Base-by-base conservation (phyloP, 1,140 invertebrate genomes). In the Drosophila busckii region DNA sequence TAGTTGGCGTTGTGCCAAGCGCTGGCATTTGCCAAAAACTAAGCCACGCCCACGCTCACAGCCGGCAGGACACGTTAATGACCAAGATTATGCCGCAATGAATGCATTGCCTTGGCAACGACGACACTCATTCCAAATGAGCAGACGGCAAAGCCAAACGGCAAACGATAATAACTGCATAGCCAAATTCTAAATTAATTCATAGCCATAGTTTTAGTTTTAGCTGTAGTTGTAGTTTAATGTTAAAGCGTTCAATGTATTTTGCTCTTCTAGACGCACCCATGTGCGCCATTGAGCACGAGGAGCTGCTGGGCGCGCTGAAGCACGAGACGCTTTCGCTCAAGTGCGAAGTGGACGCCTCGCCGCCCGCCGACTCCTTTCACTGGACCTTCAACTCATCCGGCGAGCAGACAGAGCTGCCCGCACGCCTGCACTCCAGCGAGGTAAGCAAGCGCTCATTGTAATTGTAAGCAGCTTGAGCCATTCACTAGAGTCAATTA, bases 301-400 rank as follows among this genome's bases (percentile, higher is more conserved):
- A 94, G 80, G 92, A 93, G 84, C 89, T 95, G 3, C 92, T 93
- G 46, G 95, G 95, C 1, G 95, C 94, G 3, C 88, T 96, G 44
- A 94, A 95, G 76, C 93, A 95, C 78, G 95, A 96, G 87, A 95
- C 93, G 7, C 92, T 96, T 7, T 90, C 91, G 26, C 88, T 97
- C 50, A 91, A 92, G 60, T 97, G 95, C 85, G 92, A 94, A 65
- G 94, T 97, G 48, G 94, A 95, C 65, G 93, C 95, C 54, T 95
- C 96, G 80, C 95, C 95, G 5, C 90, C 93, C 0, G 89, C 93
- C 6, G 90, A 93, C 65, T 92, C 92, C 83, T 96, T 95, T 86
- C 93, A 94, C 58, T 96, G 95, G 95, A 95, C 94, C 28, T 95
- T 96, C 89, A 95, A 96, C 88, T 95, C 94, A 84, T 94, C 94